Conservation (phyloP, 2,113 vertebrate species). For the Lycaon pictus region DNA sequence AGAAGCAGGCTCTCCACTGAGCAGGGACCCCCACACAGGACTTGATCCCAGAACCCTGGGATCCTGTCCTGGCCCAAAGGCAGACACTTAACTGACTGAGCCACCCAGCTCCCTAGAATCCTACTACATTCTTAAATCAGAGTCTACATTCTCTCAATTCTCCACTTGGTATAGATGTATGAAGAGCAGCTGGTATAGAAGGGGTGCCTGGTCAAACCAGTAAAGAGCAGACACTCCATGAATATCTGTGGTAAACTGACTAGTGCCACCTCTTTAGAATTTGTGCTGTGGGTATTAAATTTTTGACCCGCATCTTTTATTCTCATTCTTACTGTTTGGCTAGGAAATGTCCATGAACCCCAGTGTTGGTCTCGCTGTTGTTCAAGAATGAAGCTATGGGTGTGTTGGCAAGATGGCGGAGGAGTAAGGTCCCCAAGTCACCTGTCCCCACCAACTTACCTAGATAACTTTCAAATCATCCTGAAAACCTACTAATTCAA, state of each 20-base stretch:
- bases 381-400: not conserved
- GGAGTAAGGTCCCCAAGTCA: too few species aligned
- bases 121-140: not conserved
- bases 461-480: too few species aligned
- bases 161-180: too few species aligned
- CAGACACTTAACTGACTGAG: not conserved
- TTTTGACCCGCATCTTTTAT: not conserved
- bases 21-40: not conserved
- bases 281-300: constrained; percentile 46
- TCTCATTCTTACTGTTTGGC: constrained; percentile 28
- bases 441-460: too few species aligned
- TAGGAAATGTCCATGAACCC: not conserved
- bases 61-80: not conserved
- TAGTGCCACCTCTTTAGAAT: not conserved
- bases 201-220: not conserved
- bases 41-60: not conserved
- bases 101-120: not conserved
- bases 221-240: not conserved
- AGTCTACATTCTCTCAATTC: not conserved
- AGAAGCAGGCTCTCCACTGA: not conserved
- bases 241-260: not conserved
- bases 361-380: not conserved
- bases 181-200: not conserved
- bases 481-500: too few species aligned
- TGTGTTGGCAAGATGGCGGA: too few species aligned